phyloP scores from a whole-genome alignment of 1,140 invertebrate species.

The Phthorimaea operculella region DNA sequence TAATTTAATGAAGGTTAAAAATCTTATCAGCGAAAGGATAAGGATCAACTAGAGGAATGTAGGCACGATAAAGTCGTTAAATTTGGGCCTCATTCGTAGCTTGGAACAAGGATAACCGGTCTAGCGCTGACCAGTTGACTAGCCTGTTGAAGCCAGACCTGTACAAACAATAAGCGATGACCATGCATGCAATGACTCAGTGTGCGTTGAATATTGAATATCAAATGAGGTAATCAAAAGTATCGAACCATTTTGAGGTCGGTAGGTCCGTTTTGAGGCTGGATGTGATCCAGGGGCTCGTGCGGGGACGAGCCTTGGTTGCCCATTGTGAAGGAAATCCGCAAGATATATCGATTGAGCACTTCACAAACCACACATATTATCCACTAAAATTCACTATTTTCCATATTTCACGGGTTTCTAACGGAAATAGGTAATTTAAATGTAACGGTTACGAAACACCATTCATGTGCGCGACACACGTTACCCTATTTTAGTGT shows the following conservation, averaged over 20 bases:
- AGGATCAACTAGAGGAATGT: background rate
- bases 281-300: slow-evolving; percentile 72
- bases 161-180: slow-evolving; percentile 15
- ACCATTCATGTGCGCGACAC: slow-evolving; percentile 32
- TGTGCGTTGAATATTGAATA: slow-evolving; percentile 25
- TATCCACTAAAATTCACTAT: slow-evolving; percentile 13
- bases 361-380: slow-evolving; percentile 23
- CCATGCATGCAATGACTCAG: slow-evolving; percentile 22
- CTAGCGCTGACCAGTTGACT: background rate
- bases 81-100: background rate
- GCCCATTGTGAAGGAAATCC: slow-evolving; percentile 65
- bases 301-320: slow-evolving; percentile 76
- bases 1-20: no score
- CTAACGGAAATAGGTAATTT: slow-evolving; percentile 4
- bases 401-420: slow-evolving; percentile 7
- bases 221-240: slow-evolving; percentile 29
- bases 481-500: slow-evolving; percentile 29
- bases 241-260: slow-evolving; percentile 58
- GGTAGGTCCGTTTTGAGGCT: slow-evolving; percentile 32
- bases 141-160: background rate
- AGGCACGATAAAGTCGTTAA: background rate
- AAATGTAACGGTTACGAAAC: slow-evolving; percentile 30
- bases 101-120: background rate
- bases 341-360: slow-evolving; percentile 11
- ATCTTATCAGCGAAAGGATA: no score